These are phyloP conservation scores for Drosophila saltans DNA, from an alignment of 1,140 invertebrate species.

Conservation along the genomic window DNA sequence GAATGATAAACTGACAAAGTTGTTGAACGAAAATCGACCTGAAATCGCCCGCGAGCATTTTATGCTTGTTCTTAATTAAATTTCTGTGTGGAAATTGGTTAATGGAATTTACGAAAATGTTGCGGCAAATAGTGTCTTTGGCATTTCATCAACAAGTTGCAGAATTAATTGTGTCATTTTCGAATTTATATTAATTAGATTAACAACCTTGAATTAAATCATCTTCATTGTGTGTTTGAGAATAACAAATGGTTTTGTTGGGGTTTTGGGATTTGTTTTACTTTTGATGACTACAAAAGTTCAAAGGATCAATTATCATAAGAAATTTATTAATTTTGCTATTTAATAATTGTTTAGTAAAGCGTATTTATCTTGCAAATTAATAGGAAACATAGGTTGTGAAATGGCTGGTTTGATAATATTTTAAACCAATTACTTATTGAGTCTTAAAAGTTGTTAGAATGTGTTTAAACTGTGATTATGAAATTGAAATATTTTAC, in stretches of 20 bases:
- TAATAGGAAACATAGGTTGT: no score
- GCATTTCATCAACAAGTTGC: not conserved
- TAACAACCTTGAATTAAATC: not conserved
- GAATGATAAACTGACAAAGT: conserved; percentile 5
- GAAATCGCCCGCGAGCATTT: not conserved
- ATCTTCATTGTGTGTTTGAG: not conserved
- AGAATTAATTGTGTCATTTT: not conserved
- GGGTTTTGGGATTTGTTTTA: no score
- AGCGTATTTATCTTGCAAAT: no score
- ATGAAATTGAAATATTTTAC: no score
- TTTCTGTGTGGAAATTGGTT: not conserved
- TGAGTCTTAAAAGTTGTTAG: no score
- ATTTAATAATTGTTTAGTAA: no score
- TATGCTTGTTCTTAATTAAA: conserved; percentile 8
- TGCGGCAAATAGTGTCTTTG: conserved; percentile 1
- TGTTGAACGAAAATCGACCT: not conserved
- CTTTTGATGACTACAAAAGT: no score
- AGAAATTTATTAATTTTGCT: no score
- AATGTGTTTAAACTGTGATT: no score
- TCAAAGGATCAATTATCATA: no score
- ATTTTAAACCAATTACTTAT: no score
- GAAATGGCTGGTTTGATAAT: no score
- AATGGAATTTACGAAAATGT: conserved; percentile 1
- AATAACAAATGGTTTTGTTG: not conserved
- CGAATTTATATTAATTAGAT: conserved; percentile 5